Base-by-base conservation (phyloP, 2,888 invertebrate species). In the Caradrina kadenii region DNA sequence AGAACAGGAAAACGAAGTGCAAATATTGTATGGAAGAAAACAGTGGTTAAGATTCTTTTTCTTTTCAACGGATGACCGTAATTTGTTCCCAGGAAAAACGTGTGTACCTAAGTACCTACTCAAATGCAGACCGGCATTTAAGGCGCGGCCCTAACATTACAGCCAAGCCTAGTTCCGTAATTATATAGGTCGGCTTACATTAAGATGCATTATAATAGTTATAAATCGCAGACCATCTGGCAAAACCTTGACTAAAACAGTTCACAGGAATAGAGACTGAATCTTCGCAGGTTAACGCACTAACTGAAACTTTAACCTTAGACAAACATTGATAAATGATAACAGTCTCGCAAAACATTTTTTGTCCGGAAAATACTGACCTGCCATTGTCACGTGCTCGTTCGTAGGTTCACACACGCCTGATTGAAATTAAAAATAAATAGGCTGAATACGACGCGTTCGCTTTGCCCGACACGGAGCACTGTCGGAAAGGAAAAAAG, bases 381-480 rank as follows among this genome's bases (percentile, higher is more conserved):
- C 92, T 92, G 89, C 56, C 81, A 81, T 86, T 90, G 90, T 91
- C 81, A 87, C 77, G 82, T 84, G 83, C 60, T 84, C 80, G 83
- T 80, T 84, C 80, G 83, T 80, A 82, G 86, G 86, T 87, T 86
- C 89, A 88, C 86, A 87, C 88, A 88, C 87, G 75, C 65, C 56
- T 79, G 76, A 81, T 85, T 84, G 81, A 83, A 87, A 88, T 88
- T 84, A 88, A 90, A 90, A 91, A 90, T 86, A 89, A 87, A 87
- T 87, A 89, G 85, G 85, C 85, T 84, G 87, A 88, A 90, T 85
- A 86, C 89, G 88, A 84, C 89, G 86, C 89, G 87, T 80, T 80
- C 82, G 81, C 82, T 74, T 80, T 81, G 82, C 81, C 69, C 74
- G 76, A 81, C 83, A 64, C 87, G 79, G 70, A 80, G 80, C 83